Evolutionary conservation across 2,113 vertebrate genomes (phyloP).

Genomic region (Mellivora capensis): DNA sequence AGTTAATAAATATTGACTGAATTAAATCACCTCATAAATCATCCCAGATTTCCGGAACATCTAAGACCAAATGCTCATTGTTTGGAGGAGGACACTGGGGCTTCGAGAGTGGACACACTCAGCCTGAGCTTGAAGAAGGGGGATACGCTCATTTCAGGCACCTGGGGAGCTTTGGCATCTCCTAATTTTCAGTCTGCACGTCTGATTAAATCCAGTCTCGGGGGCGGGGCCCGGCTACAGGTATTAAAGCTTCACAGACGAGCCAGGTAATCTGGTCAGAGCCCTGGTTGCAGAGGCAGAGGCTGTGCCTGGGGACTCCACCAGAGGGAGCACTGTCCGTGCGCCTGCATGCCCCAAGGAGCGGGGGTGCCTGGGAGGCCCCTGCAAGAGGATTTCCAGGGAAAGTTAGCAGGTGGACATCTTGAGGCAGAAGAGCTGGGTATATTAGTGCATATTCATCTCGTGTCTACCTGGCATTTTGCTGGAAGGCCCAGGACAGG

Average conservation of each 20-base stretch:
- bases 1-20: not conserved
- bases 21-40: not conserved
- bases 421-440: not conserved
- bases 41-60: not conserved
- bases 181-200: not conserved
- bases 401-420: not conserved
- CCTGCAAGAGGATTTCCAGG: not conserved
- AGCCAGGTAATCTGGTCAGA: not conserved
- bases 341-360: accelerated
- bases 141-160: not conserved
- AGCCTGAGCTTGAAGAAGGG: not conserved
- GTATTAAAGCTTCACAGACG: not conserved
- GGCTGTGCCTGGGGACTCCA: too few species aligned
- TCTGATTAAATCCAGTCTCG: not conserved
- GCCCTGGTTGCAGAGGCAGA: not conserved
- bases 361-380: not conserved
- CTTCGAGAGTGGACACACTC: not conserved
- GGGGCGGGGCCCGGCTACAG: not conserved
- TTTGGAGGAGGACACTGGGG: not conserved
- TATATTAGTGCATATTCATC: not conserved
- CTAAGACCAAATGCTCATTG: not conserved
- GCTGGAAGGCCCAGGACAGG: not conserved
- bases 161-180: not conserved
- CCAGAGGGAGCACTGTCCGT: not conserved
- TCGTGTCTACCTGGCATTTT: not conserved